Percentiles rank a stretch among this genome's conserved stretches.
phyloP scores from a whole-genome alignment of 1,140 invertebrate genomes.

The Leptinotarsa undecemlineata region DNA sequence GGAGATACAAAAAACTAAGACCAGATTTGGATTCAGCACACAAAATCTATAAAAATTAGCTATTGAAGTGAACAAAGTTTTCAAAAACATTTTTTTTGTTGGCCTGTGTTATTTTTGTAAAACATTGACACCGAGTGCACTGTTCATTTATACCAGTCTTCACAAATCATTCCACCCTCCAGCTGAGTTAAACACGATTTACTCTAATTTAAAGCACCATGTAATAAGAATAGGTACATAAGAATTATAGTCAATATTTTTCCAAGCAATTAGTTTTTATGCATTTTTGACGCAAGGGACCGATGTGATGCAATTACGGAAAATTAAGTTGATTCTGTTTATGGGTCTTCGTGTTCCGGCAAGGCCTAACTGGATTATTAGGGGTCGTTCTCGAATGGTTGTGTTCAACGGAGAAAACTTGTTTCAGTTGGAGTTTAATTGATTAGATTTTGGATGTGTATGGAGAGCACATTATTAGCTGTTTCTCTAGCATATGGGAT shows the following conservation, averaged over 20 bases:
- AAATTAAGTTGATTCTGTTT: slow-evolving; percentile 22
- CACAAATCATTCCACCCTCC: neutral
- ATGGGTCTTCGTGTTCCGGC: slow-evolving; percentile 17
- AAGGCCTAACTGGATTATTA: slow-evolving; percentile 18
- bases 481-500: too few relatives aligned
- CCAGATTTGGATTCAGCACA: too few relatives aligned
- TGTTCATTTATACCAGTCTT: neutral
- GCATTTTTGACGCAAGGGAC: slow-evolving; percentile 14
- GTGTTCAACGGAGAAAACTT: too few relatives aligned
- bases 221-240: slow-evolving; percentile 10
- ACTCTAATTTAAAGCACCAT: slow-evolving; percentile 15
- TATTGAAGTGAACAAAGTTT: too few relatives aligned
- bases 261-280: slow-evolving; percentile 21
- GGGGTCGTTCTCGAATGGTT: neutral
- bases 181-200: neutral
- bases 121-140: too few relatives aligned
- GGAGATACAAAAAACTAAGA: too few relatives aligned
- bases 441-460: too few relatives aligned
- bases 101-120: too few relatives aligned
- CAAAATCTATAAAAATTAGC: too few relatives aligned
- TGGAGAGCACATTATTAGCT: too few relatives aligned
- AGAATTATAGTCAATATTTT: slow-evolving; percentile 21
- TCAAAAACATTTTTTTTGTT: too few relatives aligned
- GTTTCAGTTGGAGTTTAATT: too few relatives aligned
- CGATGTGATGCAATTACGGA: slow-evolving; percentile 20